Evolutionary conservation across 92 coral and sea anemone genomes (phyloP).

Genomic region (Epizoanthus fatuus): DNA sequence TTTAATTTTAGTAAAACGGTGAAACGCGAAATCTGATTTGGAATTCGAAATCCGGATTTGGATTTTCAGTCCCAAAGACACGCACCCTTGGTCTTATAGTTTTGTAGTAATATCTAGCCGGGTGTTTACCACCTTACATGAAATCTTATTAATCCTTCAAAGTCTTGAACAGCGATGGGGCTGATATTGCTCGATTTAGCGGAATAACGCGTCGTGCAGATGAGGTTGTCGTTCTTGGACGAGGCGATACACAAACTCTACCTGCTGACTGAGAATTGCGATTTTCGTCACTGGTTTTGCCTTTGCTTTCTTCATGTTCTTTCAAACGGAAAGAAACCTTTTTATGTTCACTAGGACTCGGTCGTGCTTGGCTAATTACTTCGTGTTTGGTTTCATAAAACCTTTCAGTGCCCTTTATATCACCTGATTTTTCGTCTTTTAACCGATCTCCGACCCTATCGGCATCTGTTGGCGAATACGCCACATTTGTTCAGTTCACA

Average conservation of each 20-base stretch:
- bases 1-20: no score
- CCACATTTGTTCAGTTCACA: no score
- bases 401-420: neutral
- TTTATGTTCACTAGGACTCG: neutral
- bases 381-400: neutral
- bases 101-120: no score
- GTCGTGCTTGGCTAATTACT: neutral
- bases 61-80: no score
- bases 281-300: neutral
- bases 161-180: neutral
- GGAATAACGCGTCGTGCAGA: neutral
- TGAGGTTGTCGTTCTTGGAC: neutral
- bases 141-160: no score
- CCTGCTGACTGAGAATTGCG: neutral
- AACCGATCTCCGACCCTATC: neutral
- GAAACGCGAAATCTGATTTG: no score
- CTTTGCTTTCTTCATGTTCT: neutral
- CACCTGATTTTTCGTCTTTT: neutral
- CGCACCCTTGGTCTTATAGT: no score
- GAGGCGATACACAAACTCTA: neutral
- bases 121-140: no score
- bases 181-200: slow-evolving; percentile 7
- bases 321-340: slow-evolving; percentile 13
- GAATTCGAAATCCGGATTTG: no score
- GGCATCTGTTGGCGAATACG: neutral